Percentiles rank a stretch among this genome's conserved stretches.
phyloP scores from a whole-genome alignment of 2,888 invertebrate genomes.

The Calameuta filiformis region DNA sequence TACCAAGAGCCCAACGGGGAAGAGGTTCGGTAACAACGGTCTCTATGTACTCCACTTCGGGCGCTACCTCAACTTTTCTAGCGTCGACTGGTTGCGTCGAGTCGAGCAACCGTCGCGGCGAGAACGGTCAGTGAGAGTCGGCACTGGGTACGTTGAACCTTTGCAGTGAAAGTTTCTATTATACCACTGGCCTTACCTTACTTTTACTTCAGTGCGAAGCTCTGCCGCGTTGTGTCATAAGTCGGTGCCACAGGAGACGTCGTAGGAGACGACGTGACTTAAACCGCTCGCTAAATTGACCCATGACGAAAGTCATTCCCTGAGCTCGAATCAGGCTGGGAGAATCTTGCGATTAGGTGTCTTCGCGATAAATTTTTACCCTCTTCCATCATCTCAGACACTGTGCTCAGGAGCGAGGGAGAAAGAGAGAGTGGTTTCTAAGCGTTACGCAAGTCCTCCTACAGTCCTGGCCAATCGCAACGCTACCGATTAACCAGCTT shows the following conservation, averaged over 20 bases:
- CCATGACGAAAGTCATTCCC: not conserved
- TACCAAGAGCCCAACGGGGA: not conserved
- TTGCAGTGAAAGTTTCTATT: slow-evolving; percentile 66
- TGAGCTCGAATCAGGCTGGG: not conserved
- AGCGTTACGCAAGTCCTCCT: not conserved
- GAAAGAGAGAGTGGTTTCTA: not conserved
- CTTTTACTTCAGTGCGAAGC: slow-evolving; percentile 60
- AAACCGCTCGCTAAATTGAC: not conserved
- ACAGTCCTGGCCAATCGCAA: not conserved
- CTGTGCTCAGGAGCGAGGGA: not conserved
- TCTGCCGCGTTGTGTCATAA: slow-evolving; percentile 59
- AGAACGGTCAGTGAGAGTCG: slow-evolving; percentile 59
- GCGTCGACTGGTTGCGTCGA: not conserved
- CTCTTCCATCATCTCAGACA: not conserved
- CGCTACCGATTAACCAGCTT: not conserved
- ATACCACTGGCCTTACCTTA: slow-evolving; percentile 66
- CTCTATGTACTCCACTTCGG: not conserved
- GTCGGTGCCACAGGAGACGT: slow-evolving; percentile 25
- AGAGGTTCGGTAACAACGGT: not conserved
- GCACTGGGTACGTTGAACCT: slow-evolving; percentile 62
- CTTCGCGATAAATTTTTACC: not conserved
- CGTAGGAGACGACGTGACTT: not conserved
- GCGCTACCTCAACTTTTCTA: slow-evolving; percentile 4
- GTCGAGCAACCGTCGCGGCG: slow-evolving; percentile 19
- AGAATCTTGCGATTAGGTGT: not conserved